A percentile compares a stretch with the other conserved stretches of the same genome.
These are phyloP conservation scores for Phylloscopus trochilus DNA, from an alignment of 2,113 vertebrate species.

Conservation along the genomic window DNA sequence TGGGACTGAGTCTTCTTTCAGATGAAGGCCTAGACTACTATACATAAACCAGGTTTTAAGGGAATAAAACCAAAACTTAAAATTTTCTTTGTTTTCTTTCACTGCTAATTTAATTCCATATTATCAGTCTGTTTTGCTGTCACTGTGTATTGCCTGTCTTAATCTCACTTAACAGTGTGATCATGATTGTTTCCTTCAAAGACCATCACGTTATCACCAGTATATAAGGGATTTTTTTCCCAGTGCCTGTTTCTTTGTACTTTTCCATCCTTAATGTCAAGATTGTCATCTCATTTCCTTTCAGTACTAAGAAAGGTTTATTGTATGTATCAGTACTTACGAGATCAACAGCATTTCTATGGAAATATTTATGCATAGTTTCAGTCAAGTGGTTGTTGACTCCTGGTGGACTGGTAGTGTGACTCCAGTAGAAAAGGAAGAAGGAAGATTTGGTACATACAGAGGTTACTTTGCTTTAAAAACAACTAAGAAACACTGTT, in stretches of 20 bases:
- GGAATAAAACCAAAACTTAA: not conserved
- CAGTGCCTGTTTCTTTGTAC: not conserved
- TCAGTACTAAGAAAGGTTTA: not conserved
- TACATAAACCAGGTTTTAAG: not conserved
- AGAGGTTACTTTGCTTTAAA: not conserved
- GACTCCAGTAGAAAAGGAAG: not conserved
- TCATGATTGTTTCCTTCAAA: not conserved
- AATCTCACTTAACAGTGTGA: not conserved
- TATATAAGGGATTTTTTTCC: not conserved
- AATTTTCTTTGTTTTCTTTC: not conserved
- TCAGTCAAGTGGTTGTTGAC: not conserved
- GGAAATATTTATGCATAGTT: not conserved
- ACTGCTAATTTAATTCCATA: not conserved
- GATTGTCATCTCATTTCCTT: not conserved
- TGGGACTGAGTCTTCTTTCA: not conserved
- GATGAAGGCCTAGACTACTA: not conserved
- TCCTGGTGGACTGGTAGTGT: not conserved
- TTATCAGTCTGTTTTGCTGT: not conserved
- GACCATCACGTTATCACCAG: not conserved
- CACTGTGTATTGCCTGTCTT: not conserved
- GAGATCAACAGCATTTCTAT: not conserved
- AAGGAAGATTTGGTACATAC: not conserved
- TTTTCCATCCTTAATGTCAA: not conserved
- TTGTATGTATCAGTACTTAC: not conserved
- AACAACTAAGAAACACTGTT: not conserved